A percentile compares a stretch with the other conserved stretches of the same genome.
phyloP scores from a whole-genome alignment of 2,113 vertebrate species.

The Alethe castanea region DNA sequence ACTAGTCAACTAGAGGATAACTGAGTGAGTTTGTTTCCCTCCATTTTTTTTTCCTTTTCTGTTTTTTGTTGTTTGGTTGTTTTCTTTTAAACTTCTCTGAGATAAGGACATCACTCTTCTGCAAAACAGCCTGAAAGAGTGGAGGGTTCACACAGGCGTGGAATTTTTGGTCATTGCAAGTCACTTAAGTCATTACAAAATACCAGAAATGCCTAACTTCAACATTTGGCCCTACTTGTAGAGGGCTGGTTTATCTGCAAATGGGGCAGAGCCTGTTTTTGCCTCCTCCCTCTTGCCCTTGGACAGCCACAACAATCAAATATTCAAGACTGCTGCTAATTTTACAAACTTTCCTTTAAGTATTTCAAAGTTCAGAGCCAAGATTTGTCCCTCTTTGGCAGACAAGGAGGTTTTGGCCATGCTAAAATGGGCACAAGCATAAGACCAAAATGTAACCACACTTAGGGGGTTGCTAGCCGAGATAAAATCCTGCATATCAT shows the following conservation, averaged over 20 bases:
- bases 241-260: accelerated
- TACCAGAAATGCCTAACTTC: not conserved
- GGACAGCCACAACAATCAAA: not conserved
- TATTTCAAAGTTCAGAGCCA: not conserved
- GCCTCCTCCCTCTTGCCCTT: not conserved
- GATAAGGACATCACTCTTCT: not conserved
- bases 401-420: not conserved
- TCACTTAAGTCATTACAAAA: not conserved
- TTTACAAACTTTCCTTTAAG: not conserved
- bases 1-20: accelerated
- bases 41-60: not conserved
- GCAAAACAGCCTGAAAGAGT: not conserved
- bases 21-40: not conserved
- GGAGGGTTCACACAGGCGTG: not conserved
- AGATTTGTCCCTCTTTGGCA: not conserved
- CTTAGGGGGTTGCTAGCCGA: not conserved
- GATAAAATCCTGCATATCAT: not conserved
- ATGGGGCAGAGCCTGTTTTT: not conserved
- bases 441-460: not conserved
- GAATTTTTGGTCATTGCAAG: not conserved
- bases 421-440: not conserved
- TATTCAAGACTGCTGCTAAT: not conserved
- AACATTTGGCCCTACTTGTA: not conserved
- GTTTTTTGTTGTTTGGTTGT: not conserved
- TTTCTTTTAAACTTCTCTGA: not conserved